These are phyloP conservation scores for Chrysogorgia sp. DNA, from an alignment of 92 coral and sea anemone species.

Conservation along the genomic window DNA sequence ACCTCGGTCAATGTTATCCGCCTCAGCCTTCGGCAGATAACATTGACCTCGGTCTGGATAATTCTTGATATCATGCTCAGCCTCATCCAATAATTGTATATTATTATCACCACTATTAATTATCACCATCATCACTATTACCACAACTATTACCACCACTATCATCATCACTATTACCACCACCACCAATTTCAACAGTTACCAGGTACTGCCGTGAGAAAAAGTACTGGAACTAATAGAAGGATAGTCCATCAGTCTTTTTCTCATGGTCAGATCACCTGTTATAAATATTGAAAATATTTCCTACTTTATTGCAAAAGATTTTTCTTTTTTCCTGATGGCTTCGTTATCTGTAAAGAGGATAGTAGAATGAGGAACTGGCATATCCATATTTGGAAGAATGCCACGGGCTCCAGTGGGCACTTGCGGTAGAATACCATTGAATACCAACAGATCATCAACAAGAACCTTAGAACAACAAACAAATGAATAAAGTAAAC, in stretches of 20 bases:
- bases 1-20: too few species aligned
- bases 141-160: background rate
- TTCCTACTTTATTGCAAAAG: constrained; percentile 71
- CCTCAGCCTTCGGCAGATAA: too few species aligned
- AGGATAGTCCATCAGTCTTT: too few species aligned
- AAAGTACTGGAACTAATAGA: background rate
- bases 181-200: background rate
- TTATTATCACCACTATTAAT: background rate
- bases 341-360: constrained; percentile 85
- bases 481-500: background rate
- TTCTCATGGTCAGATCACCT: too few species aligned
- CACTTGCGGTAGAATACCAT: constrained; percentile 94
- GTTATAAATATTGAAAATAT: too few species aligned
- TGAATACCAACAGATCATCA: constrained; percentile 89
- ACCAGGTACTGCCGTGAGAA: background rate
- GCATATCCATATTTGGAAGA: constrained; percentile 88
- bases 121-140: background rate
- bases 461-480: constrained; percentile 80
- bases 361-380: constrained; percentile 89
- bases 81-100: too few species aligned
- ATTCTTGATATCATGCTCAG: too few species aligned
- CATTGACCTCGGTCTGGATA: too few species aligned
- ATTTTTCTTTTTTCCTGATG: constrained; percentile 70
- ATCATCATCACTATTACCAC: background rate
- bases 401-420: constrained; percentile 86